These are phyloP conservation scores for Corbicula japonica DNA, from an alignment of 2,888 invertebrate species.

Conservation along the genomic window DNA sequence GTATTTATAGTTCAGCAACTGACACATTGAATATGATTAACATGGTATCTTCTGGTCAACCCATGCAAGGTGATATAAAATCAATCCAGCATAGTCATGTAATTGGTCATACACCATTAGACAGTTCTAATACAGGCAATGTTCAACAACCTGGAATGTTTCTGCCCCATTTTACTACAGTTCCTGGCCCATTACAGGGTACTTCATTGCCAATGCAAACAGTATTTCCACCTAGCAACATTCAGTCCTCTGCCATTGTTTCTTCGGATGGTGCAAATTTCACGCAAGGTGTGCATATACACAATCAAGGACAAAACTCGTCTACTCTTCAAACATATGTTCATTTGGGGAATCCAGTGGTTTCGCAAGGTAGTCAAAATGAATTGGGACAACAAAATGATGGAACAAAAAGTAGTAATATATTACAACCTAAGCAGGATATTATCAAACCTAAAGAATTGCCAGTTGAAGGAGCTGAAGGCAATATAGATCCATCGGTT, in stretches of 20 bases:
- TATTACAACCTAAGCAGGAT: too few relatives aligned
- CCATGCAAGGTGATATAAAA: conserved; percentile 40
- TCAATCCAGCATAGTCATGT: conserved; percentile 45
- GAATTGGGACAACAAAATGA: too few relatives aligned
- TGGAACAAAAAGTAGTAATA: too few relatives aligned
- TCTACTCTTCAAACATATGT: conserved; percentile 62
- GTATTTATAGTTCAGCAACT: conserved; percentile 55
- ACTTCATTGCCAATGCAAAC: conserved; percentile 38
- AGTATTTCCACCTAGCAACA: conserved; percentile 49
- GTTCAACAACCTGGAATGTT: conserved; percentile 52
- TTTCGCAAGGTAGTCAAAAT: conserved; percentile 48
- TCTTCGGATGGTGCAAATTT: conserved; percentile 3
- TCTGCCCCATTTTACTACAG: conserved; percentile 58
- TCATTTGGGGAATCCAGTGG: conserved; percentile 54
- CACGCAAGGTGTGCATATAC: not conserved
- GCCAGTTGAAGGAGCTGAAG: too few relatives aligned
- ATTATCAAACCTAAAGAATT: too few relatives aligned
- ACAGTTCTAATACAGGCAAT: conserved; percentile 48
- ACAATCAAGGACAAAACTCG: conserved; percentile 48
- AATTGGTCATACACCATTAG: conserved; percentile 38
- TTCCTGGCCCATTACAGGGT: conserved; percentile 47
- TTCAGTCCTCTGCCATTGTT: not conserved
- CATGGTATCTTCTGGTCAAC: conserved; percentile 44
- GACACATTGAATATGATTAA: conserved; percentile 46
- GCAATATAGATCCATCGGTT: too few relatives aligned